phyloP scores from a whole-genome alignment of 1,140 invertebrate species.

The Galleria mellonella region DNA sequence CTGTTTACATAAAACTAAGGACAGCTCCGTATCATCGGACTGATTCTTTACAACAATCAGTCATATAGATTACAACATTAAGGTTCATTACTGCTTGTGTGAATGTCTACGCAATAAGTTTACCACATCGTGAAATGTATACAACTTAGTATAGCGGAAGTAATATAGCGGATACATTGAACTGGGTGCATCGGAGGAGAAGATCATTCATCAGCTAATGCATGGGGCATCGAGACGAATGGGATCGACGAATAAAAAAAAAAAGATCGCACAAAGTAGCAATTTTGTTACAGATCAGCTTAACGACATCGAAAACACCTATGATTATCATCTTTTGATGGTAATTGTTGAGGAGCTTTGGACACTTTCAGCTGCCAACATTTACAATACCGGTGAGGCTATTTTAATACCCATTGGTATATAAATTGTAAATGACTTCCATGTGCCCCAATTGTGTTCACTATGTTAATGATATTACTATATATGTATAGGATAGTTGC shows the following conservation, averaged over 20 bases:
- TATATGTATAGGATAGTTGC: constrained; percentile 7
- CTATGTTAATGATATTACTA: neutral
- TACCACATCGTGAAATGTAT: constrained; percentile 20
- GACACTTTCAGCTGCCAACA: constrained; percentile 59
- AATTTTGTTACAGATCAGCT: constrained; percentile 73
- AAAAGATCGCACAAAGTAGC: constrained; percentile 65
- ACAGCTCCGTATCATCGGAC: neutral
- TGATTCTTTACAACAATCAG: constrained; percentile 4
- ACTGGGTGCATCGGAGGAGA: constrained; percentile 19
- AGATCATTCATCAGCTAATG: constrained; percentile 27
- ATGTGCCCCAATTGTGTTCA: constrained; percentile 42
- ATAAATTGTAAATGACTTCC: constrained; percentile 36
- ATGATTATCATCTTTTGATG: constrained; percentile 75
- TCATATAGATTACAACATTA: constrained; percentile 9
- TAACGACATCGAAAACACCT: constrained; percentile 72
- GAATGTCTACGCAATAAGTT: constrained; percentile 18
- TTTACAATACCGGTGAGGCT: constrained; percentile 56
- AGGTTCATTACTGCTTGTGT: constrained; percentile 13
- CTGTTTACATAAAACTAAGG: neutral
- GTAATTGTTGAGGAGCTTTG: constrained; percentile 63
- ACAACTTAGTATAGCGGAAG: neutral
- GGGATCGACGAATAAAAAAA: constrained; percentile 30
- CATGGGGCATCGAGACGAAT: constrained; percentile 38
- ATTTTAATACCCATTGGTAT: constrained; percentile 36
- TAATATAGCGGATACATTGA: constrained; percentile 19